A percentile compares a stretch with the other conserved stretches of the same genome.
phyloP scores from a whole-genome alignment of 2,113 vertebrate genomes.

The Variabilichromis moorii region DNA sequence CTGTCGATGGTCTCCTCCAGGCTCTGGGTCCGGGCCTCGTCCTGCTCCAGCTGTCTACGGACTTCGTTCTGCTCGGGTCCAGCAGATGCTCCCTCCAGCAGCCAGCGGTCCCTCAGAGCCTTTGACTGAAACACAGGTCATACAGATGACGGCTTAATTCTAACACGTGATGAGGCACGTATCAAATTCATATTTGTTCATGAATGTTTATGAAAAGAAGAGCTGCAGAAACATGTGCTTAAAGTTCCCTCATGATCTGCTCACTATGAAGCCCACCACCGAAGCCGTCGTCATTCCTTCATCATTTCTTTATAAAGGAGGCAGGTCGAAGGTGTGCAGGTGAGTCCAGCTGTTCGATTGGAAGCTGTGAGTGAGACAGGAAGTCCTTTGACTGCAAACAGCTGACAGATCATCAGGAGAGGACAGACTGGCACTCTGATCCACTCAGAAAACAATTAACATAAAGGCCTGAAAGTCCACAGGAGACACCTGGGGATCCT shows the following conservation, averaged over 20 bases:
- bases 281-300: not conserved
- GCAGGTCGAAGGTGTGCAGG: not conserved
- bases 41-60: slow-evolving; percentile 80
- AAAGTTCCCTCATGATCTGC: not conserved
- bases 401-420: not conserved
- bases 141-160: not conserved
- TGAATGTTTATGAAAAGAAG: not conserved
- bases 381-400: not conserved
- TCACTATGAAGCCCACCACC: not conserved
- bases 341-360: not conserved
- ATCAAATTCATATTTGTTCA: not conserved
- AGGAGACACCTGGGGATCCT: not conserved
- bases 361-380: not conserved
- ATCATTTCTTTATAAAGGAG: not conserved
- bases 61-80: slow-evolving; percentile 78
- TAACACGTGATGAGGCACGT: not conserved
- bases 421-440: not conserved
- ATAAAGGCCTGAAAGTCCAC: not conserved
- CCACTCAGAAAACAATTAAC: not conserved
- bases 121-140: slow-evolving; percentile 75
- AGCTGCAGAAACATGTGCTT: not conserved
- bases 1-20: slow-evolving; percentile 84
- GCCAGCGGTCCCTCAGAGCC: slow-evolving; percentile 87
- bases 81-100: slow-evolving; percentile 84
- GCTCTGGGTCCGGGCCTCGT: slow-evolving; percentile 76